Evolutionary conservation across 2,113 vertebrate species (phyloP).

Genomic region (Gopherus evgoodei): DNA sequence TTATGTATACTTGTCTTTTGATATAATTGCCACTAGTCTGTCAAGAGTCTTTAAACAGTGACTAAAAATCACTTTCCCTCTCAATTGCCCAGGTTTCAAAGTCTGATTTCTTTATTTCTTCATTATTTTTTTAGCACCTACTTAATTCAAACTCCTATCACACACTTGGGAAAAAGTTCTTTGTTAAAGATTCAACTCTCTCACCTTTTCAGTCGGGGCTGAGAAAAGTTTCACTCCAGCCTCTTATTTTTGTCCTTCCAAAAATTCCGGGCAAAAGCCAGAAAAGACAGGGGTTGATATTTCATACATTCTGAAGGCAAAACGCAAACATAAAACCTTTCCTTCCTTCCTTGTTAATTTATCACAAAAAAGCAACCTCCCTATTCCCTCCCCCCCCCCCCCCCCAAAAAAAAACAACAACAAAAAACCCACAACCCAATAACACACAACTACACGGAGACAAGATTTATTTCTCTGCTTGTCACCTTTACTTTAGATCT

Average conservation of each 20-base stretch:
- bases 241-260: background rate
- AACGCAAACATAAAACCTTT: background rate
- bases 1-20: background rate
- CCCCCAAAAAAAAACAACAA: too few species aligned
- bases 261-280: background rate
- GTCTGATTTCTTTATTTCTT: background rate
- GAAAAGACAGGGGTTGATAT: background rate
- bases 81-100: background rate
- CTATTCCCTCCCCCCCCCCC: background rate
- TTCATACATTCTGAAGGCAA: background rate
- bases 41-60: background rate
- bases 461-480: background rate
- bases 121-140: background rate
- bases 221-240: background rate
- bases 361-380: background rate
- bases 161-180: background rate
- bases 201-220: background rate
- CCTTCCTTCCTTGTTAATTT: background rate
- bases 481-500: fast-evolving
- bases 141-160: background rate
- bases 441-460: too few species aligned
- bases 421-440: too few species aligned
- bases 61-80: background rate
- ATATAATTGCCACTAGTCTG: too few species aligned
- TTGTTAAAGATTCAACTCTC: background rate